Evolutionary conservation across 1,140 invertebrate genomes (phyloP).

Genomic region (Drosophila simulans): DNA sequence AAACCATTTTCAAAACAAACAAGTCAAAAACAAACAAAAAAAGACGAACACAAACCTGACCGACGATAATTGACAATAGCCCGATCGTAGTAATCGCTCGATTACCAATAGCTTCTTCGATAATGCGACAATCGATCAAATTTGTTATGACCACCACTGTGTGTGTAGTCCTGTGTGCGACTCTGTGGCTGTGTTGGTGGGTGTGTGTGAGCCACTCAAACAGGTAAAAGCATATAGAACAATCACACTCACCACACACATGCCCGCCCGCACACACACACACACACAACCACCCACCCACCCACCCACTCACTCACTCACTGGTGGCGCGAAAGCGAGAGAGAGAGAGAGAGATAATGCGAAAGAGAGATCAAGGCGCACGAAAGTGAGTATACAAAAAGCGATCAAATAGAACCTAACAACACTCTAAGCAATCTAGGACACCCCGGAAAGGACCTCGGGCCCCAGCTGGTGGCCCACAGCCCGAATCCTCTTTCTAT

Average conservation of each 20-base stretch:
- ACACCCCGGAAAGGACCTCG: slow-evolving; percentile 8
- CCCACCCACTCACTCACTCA: slow-evolving; percentile 21
- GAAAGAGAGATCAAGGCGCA: slow-evolving; percentile 29
- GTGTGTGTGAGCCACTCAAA: slow-evolving; percentile 13
- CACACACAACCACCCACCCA: too few relatives aligned
- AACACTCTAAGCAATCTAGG: slow-evolving; percentile 44
- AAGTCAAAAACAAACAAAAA: slow-evolving; percentile 1
- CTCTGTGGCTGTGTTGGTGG: slow-evolving; percentile 26
- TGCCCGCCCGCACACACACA: slow-evolving; percentile 17
- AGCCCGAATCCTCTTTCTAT: slow-evolving; percentile 1
- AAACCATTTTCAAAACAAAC: slow-evolving; percentile 15
- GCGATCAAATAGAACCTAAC: slow-evolving; percentile 22
- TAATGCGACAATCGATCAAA: slow-evolving; percentile 27
- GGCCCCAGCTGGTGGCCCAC: slow-evolving; percentile 17
- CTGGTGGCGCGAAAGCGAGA: slow-evolving; percentile 34
- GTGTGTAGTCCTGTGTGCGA: slow-evolving; percentile 30
- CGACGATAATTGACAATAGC: slow-evolving; percentile 26
- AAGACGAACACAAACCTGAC: slow-evolving; percentile 14
- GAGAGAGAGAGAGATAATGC: slow-evolving; percentile 31
- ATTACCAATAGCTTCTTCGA: slow-evolving; percentile 38
- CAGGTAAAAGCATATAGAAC: not conserved
- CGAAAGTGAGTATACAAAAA: slow-evolving; percentile 54
- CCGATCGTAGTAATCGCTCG: slow-evolving; percentile 38
- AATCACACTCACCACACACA: slow-evolving; percentile 25
- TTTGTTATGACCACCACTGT: slow-evolving; percentile 32